Evolutionary conservation across 2,888 invertebrate genomes (phyloP).

Genomic region (Acheta domesticus): DNA sequence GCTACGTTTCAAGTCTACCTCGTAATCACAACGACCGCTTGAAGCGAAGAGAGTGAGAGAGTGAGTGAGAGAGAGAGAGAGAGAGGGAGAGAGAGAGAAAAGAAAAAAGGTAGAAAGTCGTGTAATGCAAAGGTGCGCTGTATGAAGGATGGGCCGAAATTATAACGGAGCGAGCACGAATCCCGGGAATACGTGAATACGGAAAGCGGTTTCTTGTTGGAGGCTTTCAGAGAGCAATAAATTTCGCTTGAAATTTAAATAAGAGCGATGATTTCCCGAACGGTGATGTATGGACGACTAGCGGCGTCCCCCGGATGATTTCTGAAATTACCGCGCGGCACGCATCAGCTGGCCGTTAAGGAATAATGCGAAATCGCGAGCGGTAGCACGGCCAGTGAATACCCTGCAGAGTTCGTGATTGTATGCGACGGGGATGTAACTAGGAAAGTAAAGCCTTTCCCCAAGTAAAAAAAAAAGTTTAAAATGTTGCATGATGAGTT

Average conservation of each 20-base stretch:
- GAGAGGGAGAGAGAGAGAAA: not conserved
- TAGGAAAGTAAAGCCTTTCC: no score
- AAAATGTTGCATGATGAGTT: no score
- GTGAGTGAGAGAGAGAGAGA: not conserved
- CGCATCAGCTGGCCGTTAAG: not conserved
- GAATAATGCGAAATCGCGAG: not conserved
- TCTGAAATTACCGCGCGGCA: not conserved
- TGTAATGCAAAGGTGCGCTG: not conserved
- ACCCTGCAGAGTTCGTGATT: not conserved
- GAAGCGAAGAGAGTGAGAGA: not conserved
- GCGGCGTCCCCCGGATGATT: not conserved
- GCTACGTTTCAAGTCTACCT: not conserved
- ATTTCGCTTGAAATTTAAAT: not conserved
- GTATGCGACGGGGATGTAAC: no score
- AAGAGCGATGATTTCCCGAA: constrained; percentile 10
- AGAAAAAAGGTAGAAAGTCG: not conserved
- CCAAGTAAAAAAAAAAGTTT: no score
- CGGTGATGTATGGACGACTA: not conserved
- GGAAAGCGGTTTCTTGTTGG: constrained; percentile 1
- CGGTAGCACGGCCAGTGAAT: no score
- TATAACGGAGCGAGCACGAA: constrained; percentile 3
- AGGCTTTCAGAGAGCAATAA: not conserved
- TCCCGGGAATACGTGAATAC: not conserved
- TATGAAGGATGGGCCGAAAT: constrained; percentile 18
- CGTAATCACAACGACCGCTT: not conserved